These are phyloP conservation scores for Cheiracanthium punctorium DNA, from an alignment of 2,888 invertebrate species.

Conservation along the genomic window DNA sequence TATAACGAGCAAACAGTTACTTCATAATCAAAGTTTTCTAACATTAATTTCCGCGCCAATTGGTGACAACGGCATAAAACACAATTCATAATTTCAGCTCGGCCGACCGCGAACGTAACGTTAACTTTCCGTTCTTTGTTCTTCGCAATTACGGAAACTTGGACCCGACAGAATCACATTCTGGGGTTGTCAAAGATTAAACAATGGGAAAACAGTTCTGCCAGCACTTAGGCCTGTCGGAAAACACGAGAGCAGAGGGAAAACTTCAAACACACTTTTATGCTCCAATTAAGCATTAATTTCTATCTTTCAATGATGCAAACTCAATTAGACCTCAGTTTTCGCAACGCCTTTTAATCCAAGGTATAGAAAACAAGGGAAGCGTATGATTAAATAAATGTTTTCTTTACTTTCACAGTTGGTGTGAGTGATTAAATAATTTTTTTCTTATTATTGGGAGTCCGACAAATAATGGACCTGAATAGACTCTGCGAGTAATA, in stretches of 20 bases:
- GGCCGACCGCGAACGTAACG: background rate
- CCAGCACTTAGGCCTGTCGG: background rate
- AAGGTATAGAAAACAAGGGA: background rate
- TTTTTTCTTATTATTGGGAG: background rate
- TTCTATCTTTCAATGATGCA: slow-evolving; percentile 20
- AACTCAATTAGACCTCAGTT: slow-evolving; percentile 41
- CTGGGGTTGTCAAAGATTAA: background rate
- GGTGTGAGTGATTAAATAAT: background rate
- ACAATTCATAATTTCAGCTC: background rate
- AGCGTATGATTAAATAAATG: background rate
- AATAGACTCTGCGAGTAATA: background rate
- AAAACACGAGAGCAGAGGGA: background rate
- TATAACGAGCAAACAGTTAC: too few relatives aligned
- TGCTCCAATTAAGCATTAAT: slow-evolving; percentile 43
- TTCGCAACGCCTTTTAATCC: slow-evolving; percentile 6
- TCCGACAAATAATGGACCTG: background rate
- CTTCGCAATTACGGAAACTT: background rate
- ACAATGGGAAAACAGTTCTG: background rate
- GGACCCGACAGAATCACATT: background rate
- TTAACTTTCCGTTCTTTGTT: background rate
- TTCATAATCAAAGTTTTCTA: too few relatives aligned
- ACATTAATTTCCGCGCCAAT: too few relatives aligned
- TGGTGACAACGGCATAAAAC: background rate
- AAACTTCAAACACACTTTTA: slow-evolving; percentile 15
- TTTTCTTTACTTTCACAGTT: background rate